A percentile compares a stretch with the other conserved stretches of the same genome.
Conservation (phyloP, 2,797 vertebrate genomes). For the Hybognathus amarus region DNA sequence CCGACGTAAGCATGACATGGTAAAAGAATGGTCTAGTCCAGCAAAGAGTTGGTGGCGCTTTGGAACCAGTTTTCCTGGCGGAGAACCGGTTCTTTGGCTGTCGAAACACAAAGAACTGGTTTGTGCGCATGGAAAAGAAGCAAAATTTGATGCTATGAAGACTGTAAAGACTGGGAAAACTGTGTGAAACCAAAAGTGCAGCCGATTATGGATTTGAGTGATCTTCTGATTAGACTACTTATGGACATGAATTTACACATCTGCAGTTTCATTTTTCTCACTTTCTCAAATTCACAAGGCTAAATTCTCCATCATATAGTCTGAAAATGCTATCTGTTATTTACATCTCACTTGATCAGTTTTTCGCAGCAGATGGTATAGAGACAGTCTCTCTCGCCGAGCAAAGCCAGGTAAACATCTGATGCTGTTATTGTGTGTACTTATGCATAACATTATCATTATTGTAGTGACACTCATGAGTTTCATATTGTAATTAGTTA, state of each 20-base stretch:
- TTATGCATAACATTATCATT: slow-evolving; percentile 2
- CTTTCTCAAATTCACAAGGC: not conserved
- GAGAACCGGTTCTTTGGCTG: too few relatives aligned
- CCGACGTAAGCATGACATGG: too few relatives aligned
- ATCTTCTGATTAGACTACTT: not conserved
- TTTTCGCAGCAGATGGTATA: slow-evolving; percentile 42
- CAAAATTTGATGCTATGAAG: not conserved
- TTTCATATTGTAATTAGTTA: not conserved
- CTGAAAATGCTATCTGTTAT: slow-evolving; percentile 27
- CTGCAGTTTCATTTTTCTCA: not conserved
- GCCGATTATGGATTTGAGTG: not conserved
- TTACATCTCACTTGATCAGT: slow-evolving; percentile 33
- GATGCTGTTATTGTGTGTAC: slow-evolving; percentile 8
- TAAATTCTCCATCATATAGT: not conserved
- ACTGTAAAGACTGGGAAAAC: not conserved
- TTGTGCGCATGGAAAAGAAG: not conserved
- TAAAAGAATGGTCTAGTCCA: too few relatives aligned
- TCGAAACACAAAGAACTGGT: too few relatives aligned
- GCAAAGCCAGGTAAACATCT: slow-evolving; percentile 10
- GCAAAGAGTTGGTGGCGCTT: too few relatives aligned
- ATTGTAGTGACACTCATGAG: not conserved
- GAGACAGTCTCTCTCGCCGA: not conserved
- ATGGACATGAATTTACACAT: not conserved
- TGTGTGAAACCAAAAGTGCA: not conserved
- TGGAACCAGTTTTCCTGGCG: too few relatives aligned